Evolutionary conservation across 2,888 invertebrate species (phyloP).

Genomic region (Eremobia ochroleuca): DNA sequence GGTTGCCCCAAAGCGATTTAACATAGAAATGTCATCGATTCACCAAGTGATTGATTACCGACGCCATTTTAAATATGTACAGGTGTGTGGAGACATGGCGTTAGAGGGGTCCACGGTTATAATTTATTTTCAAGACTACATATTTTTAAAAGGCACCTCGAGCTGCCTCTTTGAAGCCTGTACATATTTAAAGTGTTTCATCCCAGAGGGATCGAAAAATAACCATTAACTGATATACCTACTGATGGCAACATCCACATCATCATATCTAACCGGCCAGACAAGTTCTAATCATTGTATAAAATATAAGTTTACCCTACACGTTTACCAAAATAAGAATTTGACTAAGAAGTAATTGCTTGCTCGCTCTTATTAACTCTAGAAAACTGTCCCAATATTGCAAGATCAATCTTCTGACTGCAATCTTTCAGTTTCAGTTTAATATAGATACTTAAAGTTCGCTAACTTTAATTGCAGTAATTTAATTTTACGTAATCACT

Average conservation of each 20-base stretch:
- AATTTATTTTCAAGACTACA: neutral
- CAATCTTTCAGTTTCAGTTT: neutral
- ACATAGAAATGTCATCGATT: constrained; percentile 56
- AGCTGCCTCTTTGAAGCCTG: neutral
- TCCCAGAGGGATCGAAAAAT: too few relatives aligned
- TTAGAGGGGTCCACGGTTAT: neutral
- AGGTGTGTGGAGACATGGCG: constrained; percentile 19
- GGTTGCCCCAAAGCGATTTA: constrained; percentile 60
- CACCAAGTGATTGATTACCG: constrained; percentile 58
- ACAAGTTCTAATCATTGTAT: neutral
- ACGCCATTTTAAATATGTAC: constrained; percentile 44
- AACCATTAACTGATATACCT: neutral
- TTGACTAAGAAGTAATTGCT: neutral
- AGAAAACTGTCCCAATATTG: neutral
- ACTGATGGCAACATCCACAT: neutral
- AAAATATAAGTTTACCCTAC: too few relatives aligned
- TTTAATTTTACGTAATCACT: neutral
- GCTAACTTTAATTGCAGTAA: neutral
- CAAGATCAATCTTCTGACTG: neutral
- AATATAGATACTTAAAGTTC: neutral
- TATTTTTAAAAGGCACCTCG: neutral
- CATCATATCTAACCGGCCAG: neutral
- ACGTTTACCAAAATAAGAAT: too few relatives aligned
- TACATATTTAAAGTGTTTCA: neutral
- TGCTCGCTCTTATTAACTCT: neutral